Base-by-base conservation (phyloP, 2,797 vertebrate genomes). In the Thalassophryne amazonica region DNA sequence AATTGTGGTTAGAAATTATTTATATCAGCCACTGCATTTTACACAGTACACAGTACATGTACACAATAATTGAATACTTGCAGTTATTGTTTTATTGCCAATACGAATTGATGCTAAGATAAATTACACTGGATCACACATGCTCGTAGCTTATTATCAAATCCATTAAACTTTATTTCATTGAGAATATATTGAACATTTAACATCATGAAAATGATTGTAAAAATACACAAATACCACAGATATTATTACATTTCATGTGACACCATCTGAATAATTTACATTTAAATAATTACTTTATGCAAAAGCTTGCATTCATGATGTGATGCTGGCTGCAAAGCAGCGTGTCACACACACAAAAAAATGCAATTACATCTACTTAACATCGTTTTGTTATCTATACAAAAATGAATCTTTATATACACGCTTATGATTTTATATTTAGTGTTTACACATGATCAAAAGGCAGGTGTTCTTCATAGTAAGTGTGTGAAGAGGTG, bases 211-310 rank as follows among this genome's bases (percentile, higher is more conserved):
- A 70, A 76, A 64, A 66, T 29, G 18, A 70, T 52, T 58, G 58
- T 69, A 78, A 78, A 78, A 82, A 76, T 73, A 62, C 71, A 78
- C 63, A 76, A 29, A 55, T 47, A 63, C 61, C n/a, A n/a, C n/a
- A n/a, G n/a, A n/a, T n/a, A n/a, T n/a, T n/a, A n/a, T 24, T 20
- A 76, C 40, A 64, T 64, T 41, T 76, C 11, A 53, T 67, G 41
- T 60, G 66, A 71, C 58, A 43, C 55, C 57, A 42, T 55, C 22
- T 33, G 21, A 58, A 46, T 61, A 71, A 41, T 60, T 70, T 47
- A 66, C 40, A 65, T 36, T 28, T 20, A 47, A 52, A 16, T 41
- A 39, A 54, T 47, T 42, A 41, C 18, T 28, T 48, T 29, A 63
- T 59, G 42, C 45, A 62, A 69, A 78, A 61, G 49, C 40, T 73